Conservation (phyloP, 2,888 invertebrate species). For the Amorpha juglandis region DNA sequence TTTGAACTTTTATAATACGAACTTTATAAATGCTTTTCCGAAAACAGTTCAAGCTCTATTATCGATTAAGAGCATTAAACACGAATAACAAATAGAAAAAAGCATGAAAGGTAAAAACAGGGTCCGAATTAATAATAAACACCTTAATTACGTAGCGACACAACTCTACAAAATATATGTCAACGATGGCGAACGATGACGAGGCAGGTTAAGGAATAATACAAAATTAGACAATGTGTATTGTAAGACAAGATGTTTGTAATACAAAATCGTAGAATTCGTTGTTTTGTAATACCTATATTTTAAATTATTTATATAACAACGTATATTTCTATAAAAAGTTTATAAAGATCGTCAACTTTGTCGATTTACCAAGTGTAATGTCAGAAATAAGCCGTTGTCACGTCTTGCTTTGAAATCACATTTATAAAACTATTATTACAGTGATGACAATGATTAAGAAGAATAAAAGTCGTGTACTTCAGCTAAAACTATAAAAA, state of each 20-base stretch:
- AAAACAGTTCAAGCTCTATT: too few relatives aligned
- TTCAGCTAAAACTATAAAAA: too few relatives aligned
- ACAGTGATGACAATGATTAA: too few relatives aligned
- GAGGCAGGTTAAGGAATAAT: not conserved
- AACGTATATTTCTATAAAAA: too few relatives aligned
- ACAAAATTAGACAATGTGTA: not conserved
- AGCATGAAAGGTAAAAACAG: not conserved
- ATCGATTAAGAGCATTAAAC: not conserved
- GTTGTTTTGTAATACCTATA: not conserved
- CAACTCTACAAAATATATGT: not conserved
- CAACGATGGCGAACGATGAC: not conserved
- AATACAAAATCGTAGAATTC: not conserved
- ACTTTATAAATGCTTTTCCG: not conserved
- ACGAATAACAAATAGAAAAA: not conserved
- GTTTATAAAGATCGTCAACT: too few relatives aligned
- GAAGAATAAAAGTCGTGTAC: too few relatives aligned
- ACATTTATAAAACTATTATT: too few relatives aligned
- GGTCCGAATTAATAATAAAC: not conserved
- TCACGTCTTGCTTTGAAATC: too few relatives aligned
- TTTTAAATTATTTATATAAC: too few relatives aligned
- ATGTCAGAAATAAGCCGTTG: too few relatives aligned
- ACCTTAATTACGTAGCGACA: not conserved
- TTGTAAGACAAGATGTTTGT: too few relatives aligned
- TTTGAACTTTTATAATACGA: not conserved
- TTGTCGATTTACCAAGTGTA: too few relatives aligned